Conservation (phyloP, 2,113 vertebrate genomes). For the Tylochromis polylepis region DNA sequence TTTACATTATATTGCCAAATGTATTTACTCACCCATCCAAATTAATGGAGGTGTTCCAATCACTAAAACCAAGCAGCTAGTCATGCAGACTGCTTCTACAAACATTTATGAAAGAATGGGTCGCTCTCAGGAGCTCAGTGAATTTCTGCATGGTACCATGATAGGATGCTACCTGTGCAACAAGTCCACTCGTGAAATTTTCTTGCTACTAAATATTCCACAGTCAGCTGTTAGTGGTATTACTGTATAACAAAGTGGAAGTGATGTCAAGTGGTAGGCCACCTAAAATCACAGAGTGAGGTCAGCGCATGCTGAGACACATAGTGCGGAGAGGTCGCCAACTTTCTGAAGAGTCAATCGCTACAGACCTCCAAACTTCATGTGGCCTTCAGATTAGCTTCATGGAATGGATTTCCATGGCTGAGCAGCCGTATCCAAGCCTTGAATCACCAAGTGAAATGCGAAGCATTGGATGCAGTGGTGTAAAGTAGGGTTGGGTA, state of each 20-base stretch:
- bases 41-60: rapidly evolving
- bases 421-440: background rate
- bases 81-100: background rate
- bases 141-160: no score
- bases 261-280: background rate
- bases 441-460: background rate
- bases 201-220: background rate
- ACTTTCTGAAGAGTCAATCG: background rate
- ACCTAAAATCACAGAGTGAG: background rate
- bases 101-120: background rate
- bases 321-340: background rate
- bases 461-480: background rate
- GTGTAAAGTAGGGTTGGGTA: background rate
- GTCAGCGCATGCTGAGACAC: background rate
- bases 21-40: background rate
- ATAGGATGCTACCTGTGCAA: background rate
- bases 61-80: background rate
- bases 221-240: background rate
- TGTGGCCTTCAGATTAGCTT: background rate
- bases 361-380: background rate
- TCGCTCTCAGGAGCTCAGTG: background rate
- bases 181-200: background rate
- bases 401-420: background rate
- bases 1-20: background rate
- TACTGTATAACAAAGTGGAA: background rate